A percentile compares a stretch with the other conserved stretches of the same genome.
Conservation (phyloP, 2,113 vertebrate genomes). For the Poeciliopsis prolifica region DNA sequence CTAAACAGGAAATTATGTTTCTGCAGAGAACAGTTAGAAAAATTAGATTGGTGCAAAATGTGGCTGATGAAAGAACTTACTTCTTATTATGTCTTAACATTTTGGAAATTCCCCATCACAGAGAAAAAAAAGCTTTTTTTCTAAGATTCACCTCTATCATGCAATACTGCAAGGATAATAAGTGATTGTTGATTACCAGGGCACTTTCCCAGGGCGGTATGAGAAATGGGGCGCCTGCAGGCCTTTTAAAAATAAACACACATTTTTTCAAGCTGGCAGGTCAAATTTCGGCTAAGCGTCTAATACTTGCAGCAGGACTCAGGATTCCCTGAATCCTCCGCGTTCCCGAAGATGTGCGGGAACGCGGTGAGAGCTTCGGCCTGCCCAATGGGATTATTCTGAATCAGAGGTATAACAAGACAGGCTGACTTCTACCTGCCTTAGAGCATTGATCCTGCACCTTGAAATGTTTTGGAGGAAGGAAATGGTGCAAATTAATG, state of each 20-base stretch:
- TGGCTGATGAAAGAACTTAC: not conserved
- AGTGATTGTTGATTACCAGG: no score
- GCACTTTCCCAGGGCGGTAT: not conserved
- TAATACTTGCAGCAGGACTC: no score
- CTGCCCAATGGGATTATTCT: no score
- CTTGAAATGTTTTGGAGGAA: not conserved
- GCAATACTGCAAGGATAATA: not conserved
- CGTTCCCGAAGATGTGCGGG: no score
- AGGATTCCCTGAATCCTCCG: no score
- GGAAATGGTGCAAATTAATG: conserved; percentile 16
- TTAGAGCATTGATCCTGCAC: not conserved
- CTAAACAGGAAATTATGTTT: conserved; percentile 37
- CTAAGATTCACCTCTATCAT: not conserved
- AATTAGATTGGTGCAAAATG: conserved; percentile 21
- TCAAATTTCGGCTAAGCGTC: no score
- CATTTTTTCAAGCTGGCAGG: no score
- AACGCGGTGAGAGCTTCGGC: no score
- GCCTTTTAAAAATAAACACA: no score
- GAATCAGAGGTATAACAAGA: no score
- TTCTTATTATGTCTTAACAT: not conserved
- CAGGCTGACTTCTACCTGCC: not conserved
- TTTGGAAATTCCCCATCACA: no score
- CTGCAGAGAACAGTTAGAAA: conserved; percentile 5
- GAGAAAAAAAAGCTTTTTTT: no score
- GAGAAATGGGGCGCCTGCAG: not conserved